Conservation (phyloP, 2,797 vertebrate genomes). For the Poecilia velifera region DNA sequence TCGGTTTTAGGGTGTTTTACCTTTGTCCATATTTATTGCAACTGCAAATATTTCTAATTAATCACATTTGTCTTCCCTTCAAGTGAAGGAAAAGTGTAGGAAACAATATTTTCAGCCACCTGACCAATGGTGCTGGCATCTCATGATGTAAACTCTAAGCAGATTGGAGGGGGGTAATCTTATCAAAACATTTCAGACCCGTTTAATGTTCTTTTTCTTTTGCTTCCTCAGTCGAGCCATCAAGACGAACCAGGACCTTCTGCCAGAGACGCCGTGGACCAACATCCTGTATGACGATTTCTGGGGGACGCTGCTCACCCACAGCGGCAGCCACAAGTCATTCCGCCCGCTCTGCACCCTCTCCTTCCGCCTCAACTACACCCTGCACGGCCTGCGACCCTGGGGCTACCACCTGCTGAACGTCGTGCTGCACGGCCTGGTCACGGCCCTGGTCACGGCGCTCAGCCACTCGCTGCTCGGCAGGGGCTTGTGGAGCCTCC, state of each 20-base stretch:
- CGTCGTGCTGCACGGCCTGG: constrained; percentile 87
- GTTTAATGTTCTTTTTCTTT: neutral
- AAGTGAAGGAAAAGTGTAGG: neutral
- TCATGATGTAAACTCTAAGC: neutral
- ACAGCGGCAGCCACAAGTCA: constrained; percentile 99
- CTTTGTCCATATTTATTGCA: neutral
- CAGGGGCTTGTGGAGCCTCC: constrained; percentile 88
- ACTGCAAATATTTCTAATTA: neutral
- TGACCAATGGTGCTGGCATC: neutral
- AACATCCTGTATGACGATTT: constrained; percentile 98
- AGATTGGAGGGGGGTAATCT: neutral
- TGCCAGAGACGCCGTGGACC: constrained; percentile 94
- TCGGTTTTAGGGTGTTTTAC: neutral
- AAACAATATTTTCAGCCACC: neutral
- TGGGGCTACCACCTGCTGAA: constrained; percentile 97
- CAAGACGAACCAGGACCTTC: constrained; percentile 98
- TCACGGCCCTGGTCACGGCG: constrained; percentile 91
- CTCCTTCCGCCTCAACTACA: constrained; percentile 95
- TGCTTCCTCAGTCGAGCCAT: constrained; percentile 89
- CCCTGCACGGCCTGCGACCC: constrained; percentile 90
- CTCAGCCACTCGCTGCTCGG: constrained; percentile 90
- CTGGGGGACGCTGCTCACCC: constrained; percentile 97
- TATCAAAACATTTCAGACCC: neutral
- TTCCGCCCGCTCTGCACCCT: constrained; percentile 97
- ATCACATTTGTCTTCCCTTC: neutral